These are phyloP conservation scores for Xanthia togata DNA, from an alignment of 2,888 invertebrate species.

Conservation along the genomic window DNA sequence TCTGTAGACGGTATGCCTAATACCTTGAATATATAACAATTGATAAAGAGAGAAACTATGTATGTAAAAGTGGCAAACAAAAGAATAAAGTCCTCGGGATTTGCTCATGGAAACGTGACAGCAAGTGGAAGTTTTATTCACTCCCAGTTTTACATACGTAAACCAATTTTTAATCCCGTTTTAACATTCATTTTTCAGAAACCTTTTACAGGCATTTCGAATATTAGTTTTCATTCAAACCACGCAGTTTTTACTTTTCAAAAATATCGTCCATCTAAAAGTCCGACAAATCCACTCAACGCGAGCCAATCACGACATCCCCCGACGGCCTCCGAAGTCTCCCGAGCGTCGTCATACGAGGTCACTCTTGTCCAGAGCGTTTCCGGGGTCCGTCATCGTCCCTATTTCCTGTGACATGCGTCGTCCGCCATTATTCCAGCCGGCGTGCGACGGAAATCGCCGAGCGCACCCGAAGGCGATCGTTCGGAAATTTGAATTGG, in stretches of 20 bases:
- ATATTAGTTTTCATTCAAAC: conserved; percentile 43
- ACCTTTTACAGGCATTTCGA: conserved; percentile 34
- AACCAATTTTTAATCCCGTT: conserved; percentile 37
- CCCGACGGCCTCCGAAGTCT: conserved; percentile 48
- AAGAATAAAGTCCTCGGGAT: conserved; percentile 5
- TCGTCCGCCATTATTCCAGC: conserved; percentile 78
- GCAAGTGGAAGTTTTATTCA: conserved; percentile 21
- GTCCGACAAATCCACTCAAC: conserved; percentile 44
- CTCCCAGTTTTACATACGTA: conserved; percentile 14
- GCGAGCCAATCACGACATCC: conserved; percentile 48
- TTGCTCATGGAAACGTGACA: neutral
- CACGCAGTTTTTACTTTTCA: conserved; percentile 11
- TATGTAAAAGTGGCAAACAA: neutral
- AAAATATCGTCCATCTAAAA: conserved; percentile 37
- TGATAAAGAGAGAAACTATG: neutral
- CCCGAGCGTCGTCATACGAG: conserved; percentile 57
- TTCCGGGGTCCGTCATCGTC: conserved; percentile 82
- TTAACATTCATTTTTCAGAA: conserved; percentile 42
- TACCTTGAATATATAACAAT: neutral
- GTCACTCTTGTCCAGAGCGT: conserved; percentile 70
- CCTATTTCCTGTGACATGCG: conserved; percentile 81
- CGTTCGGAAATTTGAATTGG: conserved; percentile 82
- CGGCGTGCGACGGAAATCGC: conserved; percentile 79
- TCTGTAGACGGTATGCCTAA: neutral
- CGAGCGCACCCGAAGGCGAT: conserved; percentile 75